These are phyloP conservation scores for Ischnus inquisitorius DNA, from an alignment of 2,888 invertebrate species.

Conservation along the genomic window DNA sequence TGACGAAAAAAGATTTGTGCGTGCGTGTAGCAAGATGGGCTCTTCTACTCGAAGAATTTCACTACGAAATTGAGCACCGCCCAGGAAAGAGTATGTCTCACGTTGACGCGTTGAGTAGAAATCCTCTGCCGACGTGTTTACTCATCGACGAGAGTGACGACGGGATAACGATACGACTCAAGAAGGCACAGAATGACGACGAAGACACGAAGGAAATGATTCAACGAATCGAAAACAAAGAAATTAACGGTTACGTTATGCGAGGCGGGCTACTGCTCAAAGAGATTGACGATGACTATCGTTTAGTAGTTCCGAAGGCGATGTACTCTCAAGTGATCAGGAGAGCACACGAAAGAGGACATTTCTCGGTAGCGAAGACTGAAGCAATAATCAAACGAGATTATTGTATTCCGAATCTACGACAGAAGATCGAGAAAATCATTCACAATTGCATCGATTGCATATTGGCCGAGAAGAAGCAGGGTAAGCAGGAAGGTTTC, in stretches of 20 bases:
- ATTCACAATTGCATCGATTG: constrained; percentile 58
- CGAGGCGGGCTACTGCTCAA: constrained; percentile 14
- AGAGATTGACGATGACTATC: constrained; percentile 15
- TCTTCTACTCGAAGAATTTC: constrained; percentile 71
- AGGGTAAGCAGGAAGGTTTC: constrained; percentile 77
- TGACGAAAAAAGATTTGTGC: constrained; percentile 71
- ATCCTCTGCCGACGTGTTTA: constrained; percentile 63
- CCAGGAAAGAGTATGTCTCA: constrained; percentile 71
- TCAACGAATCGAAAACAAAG: not conserved
- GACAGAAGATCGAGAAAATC: constrained; percentile 55
- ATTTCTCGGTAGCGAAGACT: constrained; percentile 55
- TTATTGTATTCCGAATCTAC: constrained; percentile 49
- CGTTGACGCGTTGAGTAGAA: constrained; percentile 72
- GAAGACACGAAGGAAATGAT: not conserved
- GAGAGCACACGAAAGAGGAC: constrained; percentile 51
- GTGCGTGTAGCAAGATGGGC: constrained; percentile 72
- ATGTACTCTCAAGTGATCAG: constrained; percentile 41
- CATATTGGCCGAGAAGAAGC: constrained; percentile 56
- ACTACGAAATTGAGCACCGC: constrained; percentile 72
- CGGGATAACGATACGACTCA: constrained; percentile 21
- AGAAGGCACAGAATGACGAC: constrained; percentile 40
- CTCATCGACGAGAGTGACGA: constrained; percentile 18
- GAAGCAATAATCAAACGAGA: constrained; percentile 49
- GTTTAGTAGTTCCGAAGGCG: constrained; percentile 32
- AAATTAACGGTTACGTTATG: constrained; percentile 29